Conservation (phyloP, 2,797 vertebrate species). For the Clamator glandarius region DNA sequence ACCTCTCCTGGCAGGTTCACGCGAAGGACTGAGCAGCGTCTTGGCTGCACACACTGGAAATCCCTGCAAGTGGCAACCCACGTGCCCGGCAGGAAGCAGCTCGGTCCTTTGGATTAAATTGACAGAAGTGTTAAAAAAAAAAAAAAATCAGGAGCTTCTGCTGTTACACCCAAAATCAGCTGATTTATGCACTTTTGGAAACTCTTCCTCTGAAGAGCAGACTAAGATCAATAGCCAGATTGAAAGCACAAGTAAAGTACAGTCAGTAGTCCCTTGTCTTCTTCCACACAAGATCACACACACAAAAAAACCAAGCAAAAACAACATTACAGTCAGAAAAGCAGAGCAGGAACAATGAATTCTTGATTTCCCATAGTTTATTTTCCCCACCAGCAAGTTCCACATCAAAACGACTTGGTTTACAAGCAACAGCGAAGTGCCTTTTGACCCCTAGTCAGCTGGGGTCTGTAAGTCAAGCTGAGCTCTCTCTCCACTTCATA, state of each 20-base stretch:
- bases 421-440: background rate
- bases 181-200: constrained; percentile 14
- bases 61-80: background rate
- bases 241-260: background rate
- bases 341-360: background rate
- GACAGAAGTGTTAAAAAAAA: background rate
- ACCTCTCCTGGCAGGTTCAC: background rate
- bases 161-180: background rate
- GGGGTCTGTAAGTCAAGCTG: background rate
- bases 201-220: background rate
- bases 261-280: background rate
- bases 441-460: background rate
- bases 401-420: background rate
- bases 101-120: background rate
- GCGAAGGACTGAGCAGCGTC: background rate
- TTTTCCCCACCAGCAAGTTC: constrained; percentile 20
- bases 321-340: background rate
- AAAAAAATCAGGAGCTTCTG: background rate
- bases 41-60: background rate
- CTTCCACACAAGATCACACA: background rate
- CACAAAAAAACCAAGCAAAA: no score
- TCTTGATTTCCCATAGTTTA: constrained; percentile 12
- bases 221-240: background rate
- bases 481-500: background rate
- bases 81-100: background rate